phyloP scores from a whole-genome alignment of 2,113 vertebrate genomes.

The Antennarius striatus region DNA sequence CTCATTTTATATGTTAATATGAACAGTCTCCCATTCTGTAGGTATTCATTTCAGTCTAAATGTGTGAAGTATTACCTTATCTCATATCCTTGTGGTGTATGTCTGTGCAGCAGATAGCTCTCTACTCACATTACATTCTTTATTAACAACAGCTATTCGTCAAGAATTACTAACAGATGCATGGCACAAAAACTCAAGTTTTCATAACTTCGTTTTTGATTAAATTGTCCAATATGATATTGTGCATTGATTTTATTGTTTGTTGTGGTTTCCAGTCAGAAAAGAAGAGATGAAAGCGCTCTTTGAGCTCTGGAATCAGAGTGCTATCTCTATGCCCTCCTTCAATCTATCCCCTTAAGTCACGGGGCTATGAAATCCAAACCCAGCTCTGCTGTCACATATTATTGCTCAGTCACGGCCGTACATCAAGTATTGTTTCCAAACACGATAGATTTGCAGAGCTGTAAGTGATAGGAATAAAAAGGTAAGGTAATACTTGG shows the following conservation, averaged over 20 bases:
- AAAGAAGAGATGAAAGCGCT: slow-evolving; percentile 62
- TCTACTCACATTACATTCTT: slow-evolving; percentile 40
- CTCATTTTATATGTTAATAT: slow-evolving; percentile 20
- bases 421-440: slow-evolving; percentile 37
- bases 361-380: slow-evolving; percentile 36
- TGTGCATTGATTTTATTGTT: slow-evolving; percentile 47
- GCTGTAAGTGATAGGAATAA: slow-evolving; percentile 33
- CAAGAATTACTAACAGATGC: slow-evolving; percentile 15
- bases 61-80: slow-evolving; percentile 17
- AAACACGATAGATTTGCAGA: slow-evolving; percentile 37
- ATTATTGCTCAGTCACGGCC: slow-evolving; percentile 50
- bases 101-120: slow-evolving; percentile 37
- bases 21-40: slow-evolving; percentile 7
- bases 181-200: slow-evolving; percentile 26
- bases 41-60: slow-evolving; percentile 25
- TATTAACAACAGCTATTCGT: slow-evolving; percentile 37
- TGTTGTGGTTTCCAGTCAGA: slow-evolving; percentile 67
- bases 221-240: slow-evolving; percentile 64
- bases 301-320: slow-evolving; percentile 69
- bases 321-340: slow-evolving; percentile 32
- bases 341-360: slow-evolving; percentile 46
- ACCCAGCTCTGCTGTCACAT: slow-evolving; percentile 31
- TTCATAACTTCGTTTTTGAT: slow-evolving; percentile 64
- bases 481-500: background rate
- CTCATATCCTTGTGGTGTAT: slow-evolving; percentile 15